phyloP scores from a whole-genome alignment of 2,797 vertebrate species.

The Myripristis jacobus region DNA sequence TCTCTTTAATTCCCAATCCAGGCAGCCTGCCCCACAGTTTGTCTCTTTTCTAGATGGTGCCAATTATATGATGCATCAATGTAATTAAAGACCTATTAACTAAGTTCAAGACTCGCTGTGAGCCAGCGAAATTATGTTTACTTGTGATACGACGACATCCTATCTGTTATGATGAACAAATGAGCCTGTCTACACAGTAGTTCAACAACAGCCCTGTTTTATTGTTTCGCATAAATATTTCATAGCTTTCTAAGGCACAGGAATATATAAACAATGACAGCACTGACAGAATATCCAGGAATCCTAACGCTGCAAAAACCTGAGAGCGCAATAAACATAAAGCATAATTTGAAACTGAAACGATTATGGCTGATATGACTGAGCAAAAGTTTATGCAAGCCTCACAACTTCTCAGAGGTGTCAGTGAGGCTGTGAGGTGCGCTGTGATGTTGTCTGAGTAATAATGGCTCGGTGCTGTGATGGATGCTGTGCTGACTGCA shows the following conservation, averaged over 20 bases:
- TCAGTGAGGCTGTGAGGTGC: not conserved
- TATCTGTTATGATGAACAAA: constrained; percentile 58
- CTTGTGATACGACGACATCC: constrained; percentile 53
- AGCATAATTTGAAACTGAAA: not conserved
- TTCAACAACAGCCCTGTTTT: constrained; percentile 38
- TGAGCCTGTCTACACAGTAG: constrained; percentile 36
- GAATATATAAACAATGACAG: constrained; percentile 29
- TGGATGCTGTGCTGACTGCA: not conserved
- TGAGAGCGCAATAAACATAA: constrained; percentile 9
- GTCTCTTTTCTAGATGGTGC: constrained; percentile 71
- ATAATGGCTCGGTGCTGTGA: not conserved
- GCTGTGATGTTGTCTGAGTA: not conserved
- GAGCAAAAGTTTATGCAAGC: constrained; percentile 32
- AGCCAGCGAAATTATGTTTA: constrained; percentile 75
- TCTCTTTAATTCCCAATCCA: constrained; percentile 81
- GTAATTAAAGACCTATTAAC: constrained; percentile 86
- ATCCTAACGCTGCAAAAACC: constrained; percentile 21
- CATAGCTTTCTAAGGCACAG: constrained; percentile 30
- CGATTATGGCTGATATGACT: constrained; percentile 5
- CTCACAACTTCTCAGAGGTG: constrained; percentile 31
- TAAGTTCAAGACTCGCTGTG: constrained; percentile 73
- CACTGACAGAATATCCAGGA: constrained; percentile 1
- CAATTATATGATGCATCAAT: constrained; percentile 85
- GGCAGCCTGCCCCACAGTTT: constrained; percentile 72
- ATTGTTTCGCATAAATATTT: constrained; percentile 62